Percentiles rank a stretch among this genome's conserved stretches.
Evolutionary conservation across 2,113 vertebrate species (phyloP).

Genomic region (pig (Sus scrofa)): T2T-Sscrofa CM000818.6:121756001-121756500

Average conservation of each 20-base stretch:
- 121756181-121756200: neutral
- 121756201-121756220: neutral
- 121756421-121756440: fast-evolving
- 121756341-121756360: no score
- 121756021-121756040: neutral
- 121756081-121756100: fast-evolving
- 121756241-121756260: neutral
- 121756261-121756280: neutral
- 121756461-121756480: neutral
- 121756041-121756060: fast-evolving
- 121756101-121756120: neutral
- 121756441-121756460: neutral
- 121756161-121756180: neutral
- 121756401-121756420: fast-evolving
- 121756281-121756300: fast-evolving
- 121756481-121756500: neutral
- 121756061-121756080: fast-evolving
- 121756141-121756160: no score
- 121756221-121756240: neutral
- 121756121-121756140: neutral
- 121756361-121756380: fast-evolving
- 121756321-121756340: neutral
- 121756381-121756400: neutral
- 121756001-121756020: fast-evolving
- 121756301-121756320: neutral